Percentiles rank a stretch among this genome's conserved stretches.
Evolutionary conservation across 2,113 vertebrate species (phyloP).

Genomic region (Antigone vipio): DNA sequence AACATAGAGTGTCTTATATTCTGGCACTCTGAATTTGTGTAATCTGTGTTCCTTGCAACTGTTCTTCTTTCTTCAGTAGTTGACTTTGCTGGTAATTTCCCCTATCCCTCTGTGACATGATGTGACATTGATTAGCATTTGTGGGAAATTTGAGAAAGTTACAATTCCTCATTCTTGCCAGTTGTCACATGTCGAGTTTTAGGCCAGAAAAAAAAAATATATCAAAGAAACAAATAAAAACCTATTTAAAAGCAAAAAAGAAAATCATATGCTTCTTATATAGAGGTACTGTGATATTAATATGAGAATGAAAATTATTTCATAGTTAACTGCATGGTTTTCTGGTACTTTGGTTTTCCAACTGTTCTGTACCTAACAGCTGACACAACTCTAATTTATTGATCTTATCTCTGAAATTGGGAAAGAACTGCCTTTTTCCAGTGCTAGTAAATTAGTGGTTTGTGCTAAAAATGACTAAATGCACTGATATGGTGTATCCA

Average conservation of each 20-base stretch:
- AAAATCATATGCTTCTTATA: neutral
- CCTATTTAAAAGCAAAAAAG: accelerated
- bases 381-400: neutral
- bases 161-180: neutral
- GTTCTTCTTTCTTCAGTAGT: neutral
- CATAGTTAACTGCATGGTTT: neutral
- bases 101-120: neutral
- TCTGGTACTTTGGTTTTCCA: neutral
- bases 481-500: neutral
- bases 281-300: neutral
- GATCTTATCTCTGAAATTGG: neutral
- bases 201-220: neutral
- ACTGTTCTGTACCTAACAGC: neutral
- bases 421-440: neutral
- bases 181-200: neutral
- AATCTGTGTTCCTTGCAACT: neutral
- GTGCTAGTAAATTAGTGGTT: neutral
- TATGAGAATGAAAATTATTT: neutral
- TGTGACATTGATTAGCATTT: neutral
- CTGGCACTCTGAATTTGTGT: neutral
- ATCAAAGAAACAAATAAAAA: neutral
- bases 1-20: neutral
- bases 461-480: neutral
- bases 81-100: neutral
- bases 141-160: neutral